Base-by-base conservation (phyloP, 2,888 invertebrate genomes). In the Drosophila sordidula region DNA sequence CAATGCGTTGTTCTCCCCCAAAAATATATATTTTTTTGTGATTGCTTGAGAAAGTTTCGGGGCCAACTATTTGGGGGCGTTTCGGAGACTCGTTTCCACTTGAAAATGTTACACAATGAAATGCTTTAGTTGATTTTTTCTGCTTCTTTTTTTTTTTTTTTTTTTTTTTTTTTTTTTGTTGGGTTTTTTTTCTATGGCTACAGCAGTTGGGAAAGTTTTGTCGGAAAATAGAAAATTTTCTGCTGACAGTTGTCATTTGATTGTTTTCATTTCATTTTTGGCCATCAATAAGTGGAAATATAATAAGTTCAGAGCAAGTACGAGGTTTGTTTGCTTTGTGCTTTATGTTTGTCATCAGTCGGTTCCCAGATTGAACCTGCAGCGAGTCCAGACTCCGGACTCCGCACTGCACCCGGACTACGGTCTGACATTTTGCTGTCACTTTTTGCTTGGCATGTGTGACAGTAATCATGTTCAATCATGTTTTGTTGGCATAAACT, bases 241-340 rank as follows among this genome's bases (percentile, higher is more conserved):
- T 68, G 72, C 78, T 71, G 75, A 78, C 87, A 87, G 80, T 87
- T 84, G 85, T 87, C 79, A 72, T 81, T 81, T 81, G 87, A 87
- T 84, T 87, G 81, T 86, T 85, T 87, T 85, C 75, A 76, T 86
- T 86, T 86, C 78, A 83, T 85, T 85, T 77, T 65, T 46, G 78
- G 72, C 68, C 79, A 87, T 79, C 83, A 86, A 83, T 83, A 86
- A 80, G 83, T 86, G 73, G 70, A 70, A 78, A 75, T 75, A 78
- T 78, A 78, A 78, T 78, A 78, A 72, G 62, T 74, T 51, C 62
- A 41, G 75, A 75, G 61, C 64, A 52, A 59, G 62, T 26, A 59
- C 38, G 56, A 57, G 51, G 12, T 54, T 50, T 64, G 58, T 62
- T 75, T 62, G 76, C 75, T 58, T 65, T 74, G 12, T 70, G 63